Evolutionary conservation across 2,113 vertebrate species (phyloP).

Genomic region (Turdus rufiventris): DNA sequence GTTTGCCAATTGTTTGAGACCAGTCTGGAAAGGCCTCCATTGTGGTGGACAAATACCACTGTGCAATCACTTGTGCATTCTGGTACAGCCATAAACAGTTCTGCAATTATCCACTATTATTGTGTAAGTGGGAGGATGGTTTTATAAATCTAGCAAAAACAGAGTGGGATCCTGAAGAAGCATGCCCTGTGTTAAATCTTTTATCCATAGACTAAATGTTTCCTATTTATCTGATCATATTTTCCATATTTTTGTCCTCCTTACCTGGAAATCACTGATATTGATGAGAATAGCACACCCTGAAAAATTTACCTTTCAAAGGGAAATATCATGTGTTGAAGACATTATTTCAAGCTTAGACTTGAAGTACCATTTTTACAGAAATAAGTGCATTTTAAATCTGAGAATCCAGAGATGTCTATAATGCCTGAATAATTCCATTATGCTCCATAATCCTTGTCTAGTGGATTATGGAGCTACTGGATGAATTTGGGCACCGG

Average conservation of each 20-base stretch:
- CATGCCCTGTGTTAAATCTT: not conserved
- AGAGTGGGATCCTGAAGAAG: not conserved
- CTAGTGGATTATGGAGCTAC: not conserved
- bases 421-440: too few species aligned
- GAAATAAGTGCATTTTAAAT: not conserved
- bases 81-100: not conserved
- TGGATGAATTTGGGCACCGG: not conserved
- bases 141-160: not conserved
- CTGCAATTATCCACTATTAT: not conserved
- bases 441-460: not conserved
- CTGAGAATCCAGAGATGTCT: not conserved
- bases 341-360: not conserved
- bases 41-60: not conserved
- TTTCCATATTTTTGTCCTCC: rapidly evolving
- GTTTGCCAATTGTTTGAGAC: not conserved
- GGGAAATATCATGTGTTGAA: not conserved
- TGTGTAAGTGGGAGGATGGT: not conserved
- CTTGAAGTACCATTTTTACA: not conserved
- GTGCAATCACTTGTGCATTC: not conserved
- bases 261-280: not conserved
- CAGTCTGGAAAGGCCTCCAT: not conserved
- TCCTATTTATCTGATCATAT: not conserved
- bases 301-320: not conserved
- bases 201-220: not conserved
- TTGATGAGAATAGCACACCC: not conserved